Percentiles rank a stretch among this genome's conserved stretches.
These are phyloP conservation scores for Dermatemys mawii DNA, from an alignment of 2,113 vertebrate species.

Conservation along the genomic window DNA sequence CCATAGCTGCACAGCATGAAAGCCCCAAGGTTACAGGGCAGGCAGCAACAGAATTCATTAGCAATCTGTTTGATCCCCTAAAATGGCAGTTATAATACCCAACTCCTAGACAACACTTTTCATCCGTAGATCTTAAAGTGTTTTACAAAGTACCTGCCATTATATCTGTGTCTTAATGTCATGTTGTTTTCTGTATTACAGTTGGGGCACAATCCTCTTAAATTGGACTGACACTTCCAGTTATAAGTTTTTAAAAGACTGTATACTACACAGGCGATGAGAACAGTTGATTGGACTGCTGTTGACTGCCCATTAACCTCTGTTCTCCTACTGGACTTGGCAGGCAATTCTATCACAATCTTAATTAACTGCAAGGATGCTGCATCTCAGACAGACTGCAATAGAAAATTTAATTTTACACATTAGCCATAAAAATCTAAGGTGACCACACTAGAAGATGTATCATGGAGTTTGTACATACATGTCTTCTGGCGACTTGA, in stretches of 20 bases:
- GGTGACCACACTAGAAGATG: not conserved
- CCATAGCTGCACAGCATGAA: not conserved
- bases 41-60: not conserved
- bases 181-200: fast-evolving
- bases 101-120: not conserved
- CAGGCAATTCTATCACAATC: not conserved
- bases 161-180: not conserved
- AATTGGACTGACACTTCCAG: not conserved
- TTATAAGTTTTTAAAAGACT: not conserved
- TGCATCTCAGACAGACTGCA: not conserved
- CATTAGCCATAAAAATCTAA: not conserved
- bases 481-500: not conserved
- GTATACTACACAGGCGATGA: not conserved
- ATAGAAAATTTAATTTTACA: not conserved
- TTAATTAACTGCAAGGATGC: not conserved
- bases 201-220: not conserved
- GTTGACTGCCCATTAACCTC: not conserved
- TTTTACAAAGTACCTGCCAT: not conserved
- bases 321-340: fast-evolving
- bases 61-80: not conserved
- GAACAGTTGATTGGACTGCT: not conserved
- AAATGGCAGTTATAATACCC: not conserved
- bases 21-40: not conserved
- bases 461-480: not conserved
- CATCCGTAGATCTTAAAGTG: not conserved